Conservation (phyloP, 1,140 invertebrate genomes). For the Catajapyx aquilonaris region DNA sequence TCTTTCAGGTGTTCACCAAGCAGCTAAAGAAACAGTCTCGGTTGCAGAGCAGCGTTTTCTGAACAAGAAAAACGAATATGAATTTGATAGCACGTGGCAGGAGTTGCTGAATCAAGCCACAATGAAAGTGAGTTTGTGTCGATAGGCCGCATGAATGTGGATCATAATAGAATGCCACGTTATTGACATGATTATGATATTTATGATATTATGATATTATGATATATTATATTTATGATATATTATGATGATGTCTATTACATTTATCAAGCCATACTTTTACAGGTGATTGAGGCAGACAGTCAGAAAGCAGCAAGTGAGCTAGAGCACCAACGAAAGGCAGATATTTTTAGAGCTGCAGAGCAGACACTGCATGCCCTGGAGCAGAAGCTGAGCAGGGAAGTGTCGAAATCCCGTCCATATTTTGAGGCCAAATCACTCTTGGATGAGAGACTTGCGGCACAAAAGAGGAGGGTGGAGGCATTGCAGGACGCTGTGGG, state of each 20-base stretch:
- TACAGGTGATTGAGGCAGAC: slow-evolving; percentile 82
- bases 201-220: no score
- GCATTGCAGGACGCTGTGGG: slow-evolving; percentile 23
- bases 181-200: no score
- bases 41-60: slow-evolving; percentile 74
- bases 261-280: slow-evolving; percentile 9
- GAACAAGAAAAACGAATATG: slow-evolving; percentile 54
- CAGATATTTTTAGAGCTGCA: slow-evolving; percentile 48
- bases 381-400: slow-evolving; percentile 51
- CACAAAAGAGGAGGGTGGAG: slow-evolving; percentile 22
- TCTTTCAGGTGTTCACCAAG: slow-evolving; percentile 57
- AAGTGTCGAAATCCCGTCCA: slow-evolving; percentile 40
- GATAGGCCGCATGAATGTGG: no score
- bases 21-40: slow-evolving; percentile 87
- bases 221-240: no score
- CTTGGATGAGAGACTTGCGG: slow-evolving; percentile 22
- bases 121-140: slow-evolving; percentile 44
- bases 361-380: slow-evolving; percentile 48
- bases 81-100: slow-evolving; percentile 89
- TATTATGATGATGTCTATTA: no score
- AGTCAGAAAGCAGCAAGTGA: slow-evolving; percentile 68
- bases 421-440: slow-evolving; percentile 28
- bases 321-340: slow-evolving; percentile 57
- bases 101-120: slow-evolving; percentile 95
- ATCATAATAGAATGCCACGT: no score